phyloP scores from a whole-genome alignment of 2,113 vertebrate species.

The Narcine bancroftii region DNA sequence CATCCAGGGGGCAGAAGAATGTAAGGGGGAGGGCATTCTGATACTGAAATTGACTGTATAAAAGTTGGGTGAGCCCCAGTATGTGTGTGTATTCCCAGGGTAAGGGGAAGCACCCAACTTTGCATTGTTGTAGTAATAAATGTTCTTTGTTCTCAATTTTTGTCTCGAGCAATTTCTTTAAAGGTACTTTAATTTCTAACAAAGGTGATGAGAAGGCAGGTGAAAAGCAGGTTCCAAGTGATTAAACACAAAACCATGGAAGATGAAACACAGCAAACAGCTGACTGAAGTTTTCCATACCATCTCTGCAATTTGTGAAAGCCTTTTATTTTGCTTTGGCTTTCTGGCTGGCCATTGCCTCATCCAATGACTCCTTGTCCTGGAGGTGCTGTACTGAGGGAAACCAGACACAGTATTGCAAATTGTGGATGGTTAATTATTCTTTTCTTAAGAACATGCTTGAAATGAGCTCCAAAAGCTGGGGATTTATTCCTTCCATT shows the following conservation, averaged over 20 bases:
- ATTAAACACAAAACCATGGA: neutral
- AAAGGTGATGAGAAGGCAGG: neutral
- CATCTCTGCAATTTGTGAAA: neutral
- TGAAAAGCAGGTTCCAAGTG: neutral
- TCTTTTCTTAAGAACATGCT: neutral
- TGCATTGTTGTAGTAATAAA: too few relatives aligned
- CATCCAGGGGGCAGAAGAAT: too few relatives aligned
- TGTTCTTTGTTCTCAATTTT: too few relatives aligned
- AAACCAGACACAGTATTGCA: neutral
- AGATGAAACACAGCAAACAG: neutral
- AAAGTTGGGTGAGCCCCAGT: too few relatives aligned
- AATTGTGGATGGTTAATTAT: neutral
- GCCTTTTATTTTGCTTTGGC: neutral
- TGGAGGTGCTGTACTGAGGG: neutral
- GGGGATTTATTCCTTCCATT: too few relatives aligned
- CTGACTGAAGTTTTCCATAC: neutral
- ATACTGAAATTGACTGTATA: too few relatives aligned
- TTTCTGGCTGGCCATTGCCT: neutral
- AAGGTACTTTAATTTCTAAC: too few relatives aligned
- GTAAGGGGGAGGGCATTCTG: too few relatives aligned
- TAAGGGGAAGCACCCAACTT: too few relatives aligned
- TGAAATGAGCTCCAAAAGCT: neutral
- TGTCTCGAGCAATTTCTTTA: too few relatives aligned
- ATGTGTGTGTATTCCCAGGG: too few relatives aligned
- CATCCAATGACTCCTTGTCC: neutral